Evolutionary conservation across 2,888 invertebrate genomes (phyloP).

Genomic region (Torymus tubicola): DNA sequence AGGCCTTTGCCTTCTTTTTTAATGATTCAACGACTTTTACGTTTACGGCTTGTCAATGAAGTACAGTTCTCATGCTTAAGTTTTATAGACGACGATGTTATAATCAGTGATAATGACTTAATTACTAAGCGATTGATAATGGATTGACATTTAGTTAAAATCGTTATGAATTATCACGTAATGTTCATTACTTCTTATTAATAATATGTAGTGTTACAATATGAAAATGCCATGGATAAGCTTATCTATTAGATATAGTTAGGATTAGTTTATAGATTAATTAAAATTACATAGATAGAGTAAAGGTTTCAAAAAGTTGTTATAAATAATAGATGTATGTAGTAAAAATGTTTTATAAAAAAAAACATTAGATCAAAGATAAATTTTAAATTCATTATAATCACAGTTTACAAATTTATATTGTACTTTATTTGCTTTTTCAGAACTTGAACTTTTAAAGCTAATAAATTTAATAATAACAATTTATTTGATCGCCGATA

Average conservation of each 20-base stretch:
- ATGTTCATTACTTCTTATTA: too few relatives aligned
- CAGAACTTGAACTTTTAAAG: constrained; percentile 38
- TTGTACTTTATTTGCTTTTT: constrained; percentile 33
- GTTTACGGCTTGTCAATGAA: constrained; percentile 31
- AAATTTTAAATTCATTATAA: constrained; percentile 51
- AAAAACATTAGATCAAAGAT: constrained; percentile 52
- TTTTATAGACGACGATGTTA: too few relatives aligned
- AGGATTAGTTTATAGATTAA: constrained; percentile 31
- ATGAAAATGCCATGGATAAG: constrained; percentile 62
- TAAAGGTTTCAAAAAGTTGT: constrained; percentile 36
- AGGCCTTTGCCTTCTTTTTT: constrained; percentile 68
- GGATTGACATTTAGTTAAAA: constrained; percentile 12
- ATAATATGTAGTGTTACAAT: constrained; percentile 13
- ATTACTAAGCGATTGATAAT: background rate
- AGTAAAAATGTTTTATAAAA: constrained; percentile 48
- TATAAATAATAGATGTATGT: constrained; percentile 44
- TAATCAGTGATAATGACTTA: too few relatives aligned
- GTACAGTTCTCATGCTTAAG: background rate
- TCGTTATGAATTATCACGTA: background rate
- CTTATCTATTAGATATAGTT: constrained; percentile 49
- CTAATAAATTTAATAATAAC: constrained; percentile 42
- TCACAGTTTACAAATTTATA: constrained; percentile 56
- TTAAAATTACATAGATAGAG: constrained; percentile 26
- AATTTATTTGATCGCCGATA: constrained; percentile 31
- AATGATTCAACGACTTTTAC: constrained; percentile 6